Base-by-base conservation (phyloP, 2,888 invertebrate species). In the Linhomoeus sp. region DNA sequence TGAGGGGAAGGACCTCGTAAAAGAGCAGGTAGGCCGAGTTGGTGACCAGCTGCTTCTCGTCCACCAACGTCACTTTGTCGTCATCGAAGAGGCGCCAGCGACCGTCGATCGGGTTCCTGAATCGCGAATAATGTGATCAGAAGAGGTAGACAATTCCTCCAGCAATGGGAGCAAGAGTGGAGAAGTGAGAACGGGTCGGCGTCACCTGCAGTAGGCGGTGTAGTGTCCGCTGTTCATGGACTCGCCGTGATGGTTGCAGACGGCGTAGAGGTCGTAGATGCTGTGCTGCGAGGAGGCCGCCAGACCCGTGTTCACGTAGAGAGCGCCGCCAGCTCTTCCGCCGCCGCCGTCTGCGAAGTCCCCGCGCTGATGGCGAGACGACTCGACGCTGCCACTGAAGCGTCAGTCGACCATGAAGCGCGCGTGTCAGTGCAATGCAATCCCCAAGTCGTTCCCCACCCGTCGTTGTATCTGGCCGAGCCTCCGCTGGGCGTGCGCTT, bases 21-120 rank as follows among this genome's bases (percentile, higher is more conserved):
- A 92, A 92, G 25, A 92, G 70, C 72, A 92, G 84, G 61, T 92
- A 92, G 1, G 90, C 90, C 48, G 85, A 80, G 58, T 81, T 80
- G 55, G 84, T 84, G 3, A 87, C 80, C 38, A 90, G 75, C 55
- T 82, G 78, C 23, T 76, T 73, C 46, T 73, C 73, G 51, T 76
- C 75, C 15, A 51, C 52, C 50, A 78, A 75, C 50, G 78, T 78
- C 1, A 90, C 88, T 58, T 80, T 76, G 2, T 83, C 81, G 66
- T 92, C 92, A 65, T 92, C 90, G 69, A 84, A 92, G 56, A 82
- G 79, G 67, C 90, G 87, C 92, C 92, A 92, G 58, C 78, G 79
- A 19, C 77, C 77, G 64, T 90, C 85, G 62, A 85, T 84, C 0
- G 88, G 86, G 68, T 88, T 90, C 60, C 80, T 80, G 64, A 90